A percentile compares a stretch with the other conserved stretches of the same genome.
phyloP scores from a whole-genome alignment of 2,888 invertebrate species.

The Eilema caniola region DNA sequence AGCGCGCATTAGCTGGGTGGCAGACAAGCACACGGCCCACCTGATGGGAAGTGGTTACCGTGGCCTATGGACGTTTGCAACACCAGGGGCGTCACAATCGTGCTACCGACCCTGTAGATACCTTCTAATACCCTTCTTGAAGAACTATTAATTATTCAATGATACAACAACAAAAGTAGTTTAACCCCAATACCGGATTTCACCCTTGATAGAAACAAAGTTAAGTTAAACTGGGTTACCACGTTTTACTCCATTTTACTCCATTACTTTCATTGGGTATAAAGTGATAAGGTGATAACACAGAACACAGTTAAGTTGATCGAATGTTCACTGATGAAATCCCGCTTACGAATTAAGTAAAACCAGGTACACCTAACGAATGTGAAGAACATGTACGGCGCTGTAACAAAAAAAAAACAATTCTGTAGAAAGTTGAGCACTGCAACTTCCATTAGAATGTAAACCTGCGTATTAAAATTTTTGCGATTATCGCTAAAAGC shows the following conservation, averaged over 20 bases:
- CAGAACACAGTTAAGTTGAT: not conserved
- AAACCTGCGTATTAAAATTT: conserved; percentile 69
- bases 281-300: not conserved
- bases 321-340: not conserved
- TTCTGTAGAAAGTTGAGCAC: conserved; percentile 69
- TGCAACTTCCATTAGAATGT: conserved; percentile 65
- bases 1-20: not conserved
- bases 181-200: not conserved
- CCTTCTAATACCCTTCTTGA: no score
- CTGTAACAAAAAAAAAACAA: conserved; percentile 35
- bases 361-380: conserved; percentile 14
- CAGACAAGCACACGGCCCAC: no score
- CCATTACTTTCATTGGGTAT: no score
- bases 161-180: not conserved
- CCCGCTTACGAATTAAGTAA: not conserved
- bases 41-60: no score
- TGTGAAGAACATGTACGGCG: conserved; percentile 24
- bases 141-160: not conserved
- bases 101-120: no score
- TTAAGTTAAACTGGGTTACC: not conserved
- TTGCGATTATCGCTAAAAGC: conserved; percentile 56
- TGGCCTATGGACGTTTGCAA: no score
- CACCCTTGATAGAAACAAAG: not conserved
- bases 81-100: no score
- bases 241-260: no score